A percentile compares a stretch with the other conserved stretches of the same genome.
Evolutionary conservation across 2,797 vertebrate genomes (phyloP).

Genomic region (Aplochiton taeniatus): DNA sequence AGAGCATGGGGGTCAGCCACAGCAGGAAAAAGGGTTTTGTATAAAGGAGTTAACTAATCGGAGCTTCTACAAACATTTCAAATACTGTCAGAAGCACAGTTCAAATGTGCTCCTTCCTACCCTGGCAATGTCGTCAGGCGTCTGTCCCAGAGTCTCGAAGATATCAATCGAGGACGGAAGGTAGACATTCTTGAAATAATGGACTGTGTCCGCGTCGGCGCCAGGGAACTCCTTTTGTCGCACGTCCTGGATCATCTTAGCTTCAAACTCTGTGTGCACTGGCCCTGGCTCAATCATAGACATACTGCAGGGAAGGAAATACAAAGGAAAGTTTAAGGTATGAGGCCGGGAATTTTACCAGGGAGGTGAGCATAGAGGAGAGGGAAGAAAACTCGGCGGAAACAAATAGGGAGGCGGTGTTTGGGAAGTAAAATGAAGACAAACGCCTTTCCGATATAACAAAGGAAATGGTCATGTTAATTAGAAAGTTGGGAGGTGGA

Average conservation of each 20-base stretch:
- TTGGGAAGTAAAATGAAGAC: too few species aligned
- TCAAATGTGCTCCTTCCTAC: slow-evolving; percentile 59
- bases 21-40: neutral
- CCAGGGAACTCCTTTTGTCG: slow-evolving; percentile 82
- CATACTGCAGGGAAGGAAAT: slow-evolving; percentile 60
- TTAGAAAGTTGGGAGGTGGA: neutral
- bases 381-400: neutral
- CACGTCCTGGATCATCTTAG: slow-evolving; percentile 84
- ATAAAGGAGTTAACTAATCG: too few species aligned
- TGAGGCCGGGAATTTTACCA: too few species aligned
- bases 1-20: too few species aligned
- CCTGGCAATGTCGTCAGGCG: slow-evolving; percentile 82
- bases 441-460: too few species aligned
- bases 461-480: too few species aligned
- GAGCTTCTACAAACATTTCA: too few species aligned
- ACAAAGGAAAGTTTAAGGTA: too few species aligned
- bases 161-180: slow-evolving; percentile 84
- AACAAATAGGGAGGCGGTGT: too few species aligned
- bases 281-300: slow-evolving; percentile 88
- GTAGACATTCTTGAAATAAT: slow-evolving; percentile 85
- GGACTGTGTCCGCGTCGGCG: slow-evolving; percentile 80
- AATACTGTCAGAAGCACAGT: neutral
- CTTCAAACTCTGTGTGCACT: slow-evolving; percentile 86
- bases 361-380: neutral
- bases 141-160: slow-evolving; percentile 84